phyloP scores from a whole-genome alignment of 2,888 invertebrate species.

The Tinea pellionella region DNA sequence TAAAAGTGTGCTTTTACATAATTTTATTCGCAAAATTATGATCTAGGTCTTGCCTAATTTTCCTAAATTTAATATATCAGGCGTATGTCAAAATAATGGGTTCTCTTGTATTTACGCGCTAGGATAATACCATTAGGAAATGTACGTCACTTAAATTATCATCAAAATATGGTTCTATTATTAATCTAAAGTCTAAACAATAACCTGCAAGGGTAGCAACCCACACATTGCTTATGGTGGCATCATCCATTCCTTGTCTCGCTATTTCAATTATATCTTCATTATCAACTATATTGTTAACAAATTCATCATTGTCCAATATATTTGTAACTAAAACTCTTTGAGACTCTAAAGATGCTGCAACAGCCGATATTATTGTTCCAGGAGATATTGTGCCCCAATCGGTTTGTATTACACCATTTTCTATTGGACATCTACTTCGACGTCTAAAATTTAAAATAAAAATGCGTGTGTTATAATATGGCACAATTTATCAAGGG shows the following conservation, averaged over 20 bases:
- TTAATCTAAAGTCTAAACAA: not conserved
- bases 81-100: too few species aligned
- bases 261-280: not conserved
- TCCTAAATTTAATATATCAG: too few species aligned
- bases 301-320: constrained; percentile 34
- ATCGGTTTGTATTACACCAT: constrained; percentile 72
- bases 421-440: constrained; percentile 73
- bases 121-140: too few species aligned
- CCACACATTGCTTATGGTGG: constrained; percentile 69
- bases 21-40: too few species aligned
- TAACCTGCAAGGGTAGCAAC: constrained; percentile 71
- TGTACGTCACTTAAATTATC: too few species aligned
- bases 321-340: constrained; percentile 61
- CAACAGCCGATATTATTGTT: constrained; percentile 69
- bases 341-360: constrained; percentile 72
- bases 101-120: too few species aligned
- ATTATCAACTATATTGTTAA: not conserved
- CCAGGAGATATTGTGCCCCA: constrained; percentile 73
- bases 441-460: constrained; percentile 37
- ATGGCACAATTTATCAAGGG: too few species aligned
- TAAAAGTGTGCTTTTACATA: too few species aligned
- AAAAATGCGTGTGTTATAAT: too few species aligned
- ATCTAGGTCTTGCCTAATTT: too few species aligned
- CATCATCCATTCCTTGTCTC: constrained; percentile 16
- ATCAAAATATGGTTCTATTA: too few species aligned